These are phyloP conservation scores for Cisticola juncidis DNA, from an alignment of 2,113 vertebrate species.

Conservation along the genomic window DNA sequence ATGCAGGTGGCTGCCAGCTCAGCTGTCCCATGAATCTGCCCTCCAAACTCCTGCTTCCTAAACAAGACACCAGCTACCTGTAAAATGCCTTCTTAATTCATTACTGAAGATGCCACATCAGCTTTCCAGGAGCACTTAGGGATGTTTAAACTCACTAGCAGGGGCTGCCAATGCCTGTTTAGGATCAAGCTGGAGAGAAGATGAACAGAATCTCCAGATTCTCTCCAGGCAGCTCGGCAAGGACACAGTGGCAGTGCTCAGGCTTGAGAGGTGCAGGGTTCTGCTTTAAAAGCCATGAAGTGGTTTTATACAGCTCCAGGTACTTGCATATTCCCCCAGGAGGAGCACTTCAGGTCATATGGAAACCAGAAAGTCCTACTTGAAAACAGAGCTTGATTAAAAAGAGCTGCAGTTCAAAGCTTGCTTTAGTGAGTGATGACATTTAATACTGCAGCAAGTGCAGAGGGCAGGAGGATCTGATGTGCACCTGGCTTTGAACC, in stretches of 20 bases:
- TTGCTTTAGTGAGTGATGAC: background rate
- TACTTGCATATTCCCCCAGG: conserved; percentile 35
- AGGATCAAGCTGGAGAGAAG: background rate
- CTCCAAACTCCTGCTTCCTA: background rate
- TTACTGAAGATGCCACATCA: background rate
- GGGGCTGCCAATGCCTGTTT: background rate
- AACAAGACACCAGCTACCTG: background rate
- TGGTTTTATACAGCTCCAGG: conserved; percentile 32
- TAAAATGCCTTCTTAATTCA: background rate
- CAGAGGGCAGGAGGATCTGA: conserved; percentile 21
- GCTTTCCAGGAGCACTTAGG: background rate
- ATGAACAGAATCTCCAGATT: background rate
- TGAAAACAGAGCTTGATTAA: conserved; percentile 62
- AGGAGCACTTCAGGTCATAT: conserved; percentile 57
- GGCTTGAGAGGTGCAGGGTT: background rate
- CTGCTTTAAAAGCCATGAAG: conserved; percentile 37
- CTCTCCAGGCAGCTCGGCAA: conserved; percentile 1
- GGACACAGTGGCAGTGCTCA: background rate
- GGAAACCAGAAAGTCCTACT: conserved; percentile 55
- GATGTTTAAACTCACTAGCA: background rate
- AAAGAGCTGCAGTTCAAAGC: conserved; percentile 53
- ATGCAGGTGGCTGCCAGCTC: background rate
- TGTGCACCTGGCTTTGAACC: conserved; percentile 36
- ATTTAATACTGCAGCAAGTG: conserved; percentile 44
- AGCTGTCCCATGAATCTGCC: background rate